Evolutionary conservation across 2,888 invertebrate genomes (phyloP).

Genomic region (Melanchra persicariae): DNA sequence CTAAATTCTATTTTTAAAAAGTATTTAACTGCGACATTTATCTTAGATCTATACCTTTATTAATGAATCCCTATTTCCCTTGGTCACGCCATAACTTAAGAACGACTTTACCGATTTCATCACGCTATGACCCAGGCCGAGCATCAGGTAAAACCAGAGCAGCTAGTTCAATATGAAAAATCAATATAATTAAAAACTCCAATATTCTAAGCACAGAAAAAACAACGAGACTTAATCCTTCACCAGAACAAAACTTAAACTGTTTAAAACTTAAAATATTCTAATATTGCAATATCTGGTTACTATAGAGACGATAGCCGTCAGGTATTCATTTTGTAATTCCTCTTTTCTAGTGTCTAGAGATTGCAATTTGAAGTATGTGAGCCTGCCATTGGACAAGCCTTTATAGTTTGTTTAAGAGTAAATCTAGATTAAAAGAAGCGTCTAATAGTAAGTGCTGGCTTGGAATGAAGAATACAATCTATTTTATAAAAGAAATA

Average conservation of each 20-base stretch:
- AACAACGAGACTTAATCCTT: background rate
- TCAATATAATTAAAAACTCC: background rate
- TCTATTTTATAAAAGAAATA: too few relatives aligned
- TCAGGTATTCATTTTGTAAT: conserved; percentile 43
- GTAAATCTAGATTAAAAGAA: conserved; percentile 15
- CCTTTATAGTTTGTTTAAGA: conserved; percentile 20
- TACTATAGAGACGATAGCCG: conserved; percentile 13
- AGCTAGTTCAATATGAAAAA: too few relatives aligned
- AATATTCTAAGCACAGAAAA: background rate
- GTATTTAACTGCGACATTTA: too few relatives aligned
- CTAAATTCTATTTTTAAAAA: too few relatives aligned
- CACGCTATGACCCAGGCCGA: too few relatives aligned
- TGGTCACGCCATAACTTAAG: too few relatives aligned
- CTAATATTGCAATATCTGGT: conserved; percentile 39
- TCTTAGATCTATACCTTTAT: too few relatives aligned
- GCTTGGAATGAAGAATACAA: background rate
- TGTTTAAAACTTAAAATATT: background rate
- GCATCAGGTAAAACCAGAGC: too few relatives aligned
- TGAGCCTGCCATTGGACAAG: conserved; percentile 32
- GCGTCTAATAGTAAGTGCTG: background rate
- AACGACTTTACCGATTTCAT: too few relatives aligned
- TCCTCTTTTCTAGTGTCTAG: conserved; percentile 38
- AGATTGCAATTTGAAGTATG: conserved; percentile 58
- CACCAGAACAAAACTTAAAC: background rate
- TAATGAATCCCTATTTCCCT: too few relatives aligned